phyloP scores from a whole-genome alignment of 37 sponge, comb jelly and placozoan genomes.

The Cladorhizidae sp. region DNA sequence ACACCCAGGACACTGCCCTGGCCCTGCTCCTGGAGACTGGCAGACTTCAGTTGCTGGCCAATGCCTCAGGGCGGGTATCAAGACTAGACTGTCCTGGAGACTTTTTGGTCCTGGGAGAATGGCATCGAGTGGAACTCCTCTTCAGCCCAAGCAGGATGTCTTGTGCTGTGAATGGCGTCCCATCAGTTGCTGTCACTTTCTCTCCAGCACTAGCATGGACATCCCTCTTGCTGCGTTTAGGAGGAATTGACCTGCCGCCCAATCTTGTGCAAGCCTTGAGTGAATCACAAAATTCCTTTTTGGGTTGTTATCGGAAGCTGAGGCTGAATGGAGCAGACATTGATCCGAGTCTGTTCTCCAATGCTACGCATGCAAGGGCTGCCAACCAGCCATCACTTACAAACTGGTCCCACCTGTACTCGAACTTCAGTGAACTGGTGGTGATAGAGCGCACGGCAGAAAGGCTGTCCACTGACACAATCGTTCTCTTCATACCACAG shows the following conservation, averaged over 20 bases:
- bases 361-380: neutral
- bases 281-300: neutral
- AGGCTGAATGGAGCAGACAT: conserved; percentile 2
- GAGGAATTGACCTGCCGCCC: neutral
- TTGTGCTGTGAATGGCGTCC: conserved; percentile 5
- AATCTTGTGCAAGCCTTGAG: neutral
- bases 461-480: neutral
- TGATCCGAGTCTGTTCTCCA: neutral
- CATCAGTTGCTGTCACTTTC: neutral
- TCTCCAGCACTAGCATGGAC: neutral
- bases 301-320: conserved; percentile 1
- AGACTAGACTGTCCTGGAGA: conserved; percentile 1
- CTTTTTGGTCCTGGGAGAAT: neutral
- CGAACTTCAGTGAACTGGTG: neutral
- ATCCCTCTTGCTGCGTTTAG: neutral
- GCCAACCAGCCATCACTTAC: neutral
- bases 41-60: neutral
- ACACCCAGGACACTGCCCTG: neutral
- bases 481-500: neutral
- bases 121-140: neutral
- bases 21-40: neutral
- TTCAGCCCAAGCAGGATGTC: neutral
- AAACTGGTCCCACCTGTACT: neutral
- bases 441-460: neutral
- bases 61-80: too few species aligned